A percentile compares a stretch with the other conserved stretches of the same genome.
Evolutionary conservation across 2,888 invertebrate species (phyloP).

Genomic region (Nipponacmea schrenckii): DNA sequence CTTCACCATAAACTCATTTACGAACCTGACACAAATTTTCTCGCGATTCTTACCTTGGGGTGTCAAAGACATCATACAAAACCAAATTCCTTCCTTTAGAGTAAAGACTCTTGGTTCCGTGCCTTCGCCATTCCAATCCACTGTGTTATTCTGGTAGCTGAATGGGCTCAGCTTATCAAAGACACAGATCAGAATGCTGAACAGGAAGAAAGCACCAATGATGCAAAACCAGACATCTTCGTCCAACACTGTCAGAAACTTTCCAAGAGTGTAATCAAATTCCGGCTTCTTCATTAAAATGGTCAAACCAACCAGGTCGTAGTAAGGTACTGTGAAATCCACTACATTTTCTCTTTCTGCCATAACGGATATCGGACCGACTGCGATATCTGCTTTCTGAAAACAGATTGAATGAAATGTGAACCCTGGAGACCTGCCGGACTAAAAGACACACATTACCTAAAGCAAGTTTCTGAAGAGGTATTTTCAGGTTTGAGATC

Average conservation of each 20-base stretch:
- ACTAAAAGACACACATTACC: too few species aligned
- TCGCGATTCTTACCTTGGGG: slow-evolving; percentile 77
- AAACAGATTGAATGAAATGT: slow-evolving; percentile 15
- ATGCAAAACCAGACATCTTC: slow-evolving; percentile 97
- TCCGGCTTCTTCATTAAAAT: slow-evolving; percentile 93
- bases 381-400: slow-evolving; percentile 87
- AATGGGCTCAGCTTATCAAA: slow-evolving; percentile 98
- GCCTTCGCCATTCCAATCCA: slow-evolving; percentile 81
- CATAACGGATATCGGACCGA: slow-evolving; percentile 95
- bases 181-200: slow-evolving; percentile 86
- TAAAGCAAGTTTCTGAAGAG: too few species aligned
- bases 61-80: slow-evolving; percentile 97
- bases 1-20: too few species aligned
- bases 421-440: too few species aligned
- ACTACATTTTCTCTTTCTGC: slow-evolving; percentile 89
- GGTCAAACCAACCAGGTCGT: slow-evolving; percentile 96
- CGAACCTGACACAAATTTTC: too few species aligned
- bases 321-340: slow-evolving; percentile 97
- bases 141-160: slow-evolving; percentile 79
- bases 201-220: slow-evolving; percentile 65
- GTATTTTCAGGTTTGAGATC: too few species aligned
- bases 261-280: slow-evolving; percentile 79
- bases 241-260: slow-evolving; percentile 92
- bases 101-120: slow-evolving; percentile 86
- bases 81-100: slow-evolving; percentile 96